Percentiles rank a stretch among this genome's conserved stretches.
These are phyloP conservation scores for Drosophila dives DNA, from an alignment of 2,888 invertebrate species.

Conservation along the genomic window DNA sequence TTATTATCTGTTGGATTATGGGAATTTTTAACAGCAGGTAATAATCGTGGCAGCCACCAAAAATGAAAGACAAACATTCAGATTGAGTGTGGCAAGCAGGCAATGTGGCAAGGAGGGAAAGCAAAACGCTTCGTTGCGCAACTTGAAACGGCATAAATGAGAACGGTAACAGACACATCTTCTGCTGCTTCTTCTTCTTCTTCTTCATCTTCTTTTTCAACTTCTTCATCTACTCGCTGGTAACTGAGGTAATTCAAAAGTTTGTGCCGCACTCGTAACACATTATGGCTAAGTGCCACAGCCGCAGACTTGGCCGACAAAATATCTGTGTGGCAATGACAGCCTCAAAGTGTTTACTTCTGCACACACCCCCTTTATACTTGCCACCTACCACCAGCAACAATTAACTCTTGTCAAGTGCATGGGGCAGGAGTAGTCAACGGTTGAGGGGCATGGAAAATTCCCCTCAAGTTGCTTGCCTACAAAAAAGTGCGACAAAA, in stretches of 20 bases:
- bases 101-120: not conserved
- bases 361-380: conserved; percentile 51
- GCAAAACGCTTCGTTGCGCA: conserved; percentile 69
- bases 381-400: conserved; percentile 43
- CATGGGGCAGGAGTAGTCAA: not conserved
- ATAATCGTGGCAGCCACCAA: conserved; percentile 71
- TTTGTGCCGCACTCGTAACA: conserved; percentile 64
- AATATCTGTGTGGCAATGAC: conserved; percentile 75
- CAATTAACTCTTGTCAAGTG: conserved; percentile 64
- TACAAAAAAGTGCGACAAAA: conserved; percentile 52
- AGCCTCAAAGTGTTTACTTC: conserved; percentile 67
- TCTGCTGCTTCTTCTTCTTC: conserved; percentile 9
- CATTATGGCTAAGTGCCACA: conserved; percentile 70
- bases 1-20: conserved; percentile 79
- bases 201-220: conserved; percentile 3
- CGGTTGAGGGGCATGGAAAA: not conserved
- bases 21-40: conserved; percentile 80
- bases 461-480: conserved; percentile 3
- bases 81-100: conserved; percentile 6
- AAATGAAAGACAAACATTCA: conserved; percentile 77
- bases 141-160: conserved; percentile 81
- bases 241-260: conserved; percentile 81
- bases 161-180: conserved; percentile 59
- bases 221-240: conserved; percentile 26
- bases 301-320: conserved; percentile 12